These are phyloP conservation scores for Eurytemora carolleeae DNA, from an alignment of 1,140 invertebrate species.

Conservation along the genomic window DNA sequence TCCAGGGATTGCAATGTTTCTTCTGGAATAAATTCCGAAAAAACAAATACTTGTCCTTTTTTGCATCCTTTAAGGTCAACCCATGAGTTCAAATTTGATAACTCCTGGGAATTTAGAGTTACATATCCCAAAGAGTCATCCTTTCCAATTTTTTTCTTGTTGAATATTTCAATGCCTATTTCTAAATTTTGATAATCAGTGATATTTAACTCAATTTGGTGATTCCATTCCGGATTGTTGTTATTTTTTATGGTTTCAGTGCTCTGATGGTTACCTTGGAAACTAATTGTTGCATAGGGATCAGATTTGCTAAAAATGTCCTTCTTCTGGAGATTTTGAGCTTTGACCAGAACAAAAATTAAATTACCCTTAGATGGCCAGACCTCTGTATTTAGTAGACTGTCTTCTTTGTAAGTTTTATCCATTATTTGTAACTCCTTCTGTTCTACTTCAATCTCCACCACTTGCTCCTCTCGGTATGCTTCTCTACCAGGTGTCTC, in stretches of 20 bases:
- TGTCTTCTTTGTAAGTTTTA: too few relatives aligned
- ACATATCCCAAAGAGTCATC: background rate
- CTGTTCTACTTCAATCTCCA: too few relatives aligned
- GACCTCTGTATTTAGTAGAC: too few relatives aligned
- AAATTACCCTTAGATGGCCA: too few relatives aligned
- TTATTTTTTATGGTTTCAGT: background rate
- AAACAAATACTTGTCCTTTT: background rate
- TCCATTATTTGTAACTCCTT: too few relatives aligned
- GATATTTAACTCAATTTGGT: background rate
- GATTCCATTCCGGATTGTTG: background rate
- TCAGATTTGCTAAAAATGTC: background rate
- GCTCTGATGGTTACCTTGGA: background rate
- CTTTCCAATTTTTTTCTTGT: background rate
- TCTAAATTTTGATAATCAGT: background rate
- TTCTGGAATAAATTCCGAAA: too few relatives aligned
- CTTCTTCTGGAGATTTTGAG: background rate
- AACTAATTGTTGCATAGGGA: background rate
- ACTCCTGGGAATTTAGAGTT: too few relatives aligned
- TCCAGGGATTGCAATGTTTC: too few relatives aligned
- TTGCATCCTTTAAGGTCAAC: background rate
- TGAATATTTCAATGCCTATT: background rate
- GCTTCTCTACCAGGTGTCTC: too few relatives aligned
- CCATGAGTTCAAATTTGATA: too few relatives aligned
- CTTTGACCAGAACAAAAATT: background rate
- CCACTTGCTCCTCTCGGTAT: too few relatives aligned